Percentiles rank a stretch among this genome's conserved stretches.
Conservation (phyloP, 2,888 invertebrate genomes). For the Pristionchus mayeri region DNA sequence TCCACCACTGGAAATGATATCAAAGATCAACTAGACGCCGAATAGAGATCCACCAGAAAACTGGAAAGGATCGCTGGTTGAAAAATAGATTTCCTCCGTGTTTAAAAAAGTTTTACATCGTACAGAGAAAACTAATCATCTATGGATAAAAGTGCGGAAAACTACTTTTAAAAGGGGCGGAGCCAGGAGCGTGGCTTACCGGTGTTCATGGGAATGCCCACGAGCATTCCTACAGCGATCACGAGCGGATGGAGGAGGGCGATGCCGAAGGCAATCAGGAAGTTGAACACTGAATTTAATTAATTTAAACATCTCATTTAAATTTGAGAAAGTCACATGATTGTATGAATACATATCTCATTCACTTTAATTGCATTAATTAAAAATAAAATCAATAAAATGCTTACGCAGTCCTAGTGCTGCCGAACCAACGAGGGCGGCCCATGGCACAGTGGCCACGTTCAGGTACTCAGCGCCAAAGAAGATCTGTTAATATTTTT, state of each 20-base stretch:
- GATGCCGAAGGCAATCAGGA: slow-evolving; percentile 93
- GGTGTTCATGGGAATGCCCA: slow-evolving; percentile 93
- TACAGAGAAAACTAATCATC: too few relatives aligned
- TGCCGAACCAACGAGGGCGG: slow-evolving; percentile 85
- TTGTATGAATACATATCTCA: too few relatives aligned
- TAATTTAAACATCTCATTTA: too few relatives aligned
- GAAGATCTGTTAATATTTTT: neutral
- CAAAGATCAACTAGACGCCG: too few relatives aligned
- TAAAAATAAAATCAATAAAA: neutral
- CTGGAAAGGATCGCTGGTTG: neutral
- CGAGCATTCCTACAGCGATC: slow-evolving; percentile 92
- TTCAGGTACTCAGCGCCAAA: slow-evolving; percentile 83
- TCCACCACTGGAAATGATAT: slow-evolving; percentile 57
- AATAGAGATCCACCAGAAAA: neutral
- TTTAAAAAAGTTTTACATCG: neutral
- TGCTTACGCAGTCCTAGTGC: slow-evolving; percentile 77
- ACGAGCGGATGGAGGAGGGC: slow-evolving; percentile 94
- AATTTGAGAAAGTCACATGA: too few relatives aligned
- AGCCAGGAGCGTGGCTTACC: too few relatives aligned
- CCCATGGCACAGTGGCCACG: slow-evolving; percentile 90
- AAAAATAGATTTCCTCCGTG: neutral
- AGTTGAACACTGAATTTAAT: slow-evolving; percentile 86
- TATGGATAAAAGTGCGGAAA: too few relatives aligned
- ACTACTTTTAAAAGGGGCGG: too few relatives aligned
- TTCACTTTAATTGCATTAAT: too few relatives aligned